Percentiles rank a stretch among this genome's conserved stretches.
Evolutionary conservation across 2,888 invertebrate genomes (phyloP).

Genomic region (Drosophila phalerata): DNA sequence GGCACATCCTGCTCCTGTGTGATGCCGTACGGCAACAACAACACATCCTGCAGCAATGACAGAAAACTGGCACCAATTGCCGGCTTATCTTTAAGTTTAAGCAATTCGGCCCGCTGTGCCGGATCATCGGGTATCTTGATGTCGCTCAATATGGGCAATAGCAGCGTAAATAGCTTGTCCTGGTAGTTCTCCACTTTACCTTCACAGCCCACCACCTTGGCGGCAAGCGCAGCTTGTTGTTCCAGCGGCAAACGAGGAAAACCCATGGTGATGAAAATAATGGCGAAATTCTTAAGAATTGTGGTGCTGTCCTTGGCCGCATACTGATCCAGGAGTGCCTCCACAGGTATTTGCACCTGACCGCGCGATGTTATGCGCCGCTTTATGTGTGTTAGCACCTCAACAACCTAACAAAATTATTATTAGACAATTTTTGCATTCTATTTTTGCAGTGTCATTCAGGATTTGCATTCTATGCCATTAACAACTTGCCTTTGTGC

Average conservation of each 20-base stretch:
- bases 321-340: slow-evolving; percentile 92
- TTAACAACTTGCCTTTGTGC: slow-evolving; percentile 87
- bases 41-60: slow-evolving; percentile 92
- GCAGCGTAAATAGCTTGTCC: slow-evolving; percentile 92
- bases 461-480: neutral
- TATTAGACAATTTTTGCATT: slow-evolving; percentile 20
- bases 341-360: slow-evolving; percentile 94
- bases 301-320: slow-evolving; percentile 90
- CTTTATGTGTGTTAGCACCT: slow-evolving; percentile 95
- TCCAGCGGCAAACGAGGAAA: slow-evolving; percentile 92
- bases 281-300: slow-evolving; percentile 94
- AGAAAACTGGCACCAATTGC: slow-evolving; percentile 87
- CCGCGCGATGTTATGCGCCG: slow-evolving; percentile 94
- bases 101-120: slow-evolving; percentile 88
- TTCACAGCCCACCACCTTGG: slow-evolving; percentile 91
- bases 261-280: slow-evolving; percentile 97
- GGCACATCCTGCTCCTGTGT: slow-evolving; percentile 87
- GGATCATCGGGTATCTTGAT: slow-evolving; percentile 88
- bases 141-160: slow-evolving; percentile 92
- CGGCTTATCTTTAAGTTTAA: slow-evolving; percentile 91
- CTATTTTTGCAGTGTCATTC: slow-evolving; percentile 56
- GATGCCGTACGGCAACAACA: slow-evolving; percentile 90
- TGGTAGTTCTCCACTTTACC: slow-evolving; percentile 93
- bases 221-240: slow-evolving; percentile 91
- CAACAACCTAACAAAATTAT: slow-evolving; percentile 90